These are phyloP conservation scores for Drosophila yakuba DNA, from an alignment of 1,140 invertebrate species.

Conservation along the genomic window DNA sequence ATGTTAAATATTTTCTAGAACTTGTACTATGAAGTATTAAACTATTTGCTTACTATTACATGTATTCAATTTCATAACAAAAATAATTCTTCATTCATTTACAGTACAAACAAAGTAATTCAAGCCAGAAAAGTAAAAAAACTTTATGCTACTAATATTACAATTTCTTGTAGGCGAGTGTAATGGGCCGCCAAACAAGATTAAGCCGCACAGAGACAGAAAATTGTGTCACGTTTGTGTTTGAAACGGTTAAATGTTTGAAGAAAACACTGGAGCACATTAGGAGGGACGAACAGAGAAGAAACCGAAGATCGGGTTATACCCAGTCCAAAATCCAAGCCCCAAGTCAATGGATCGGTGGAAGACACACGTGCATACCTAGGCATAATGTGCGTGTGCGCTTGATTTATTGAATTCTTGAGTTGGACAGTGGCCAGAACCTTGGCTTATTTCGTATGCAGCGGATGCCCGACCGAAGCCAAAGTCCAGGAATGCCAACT, in stretches of 20 bases:
- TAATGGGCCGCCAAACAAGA: constrained; percentile 73
- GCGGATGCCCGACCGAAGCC: constrained; percentile 35
- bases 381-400: constrained; percentile 79
- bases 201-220: constrained; percentile 66
- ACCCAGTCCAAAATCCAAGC: neutral
- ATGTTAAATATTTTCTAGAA: too few relatives aligned
- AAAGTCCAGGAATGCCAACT: constrained; percentile 73
- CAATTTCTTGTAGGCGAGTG: constrained; percentile 9
- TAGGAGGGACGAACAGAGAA: constrained; percentile 26
- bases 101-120: too few relatives aligned
- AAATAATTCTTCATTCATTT: neutral
- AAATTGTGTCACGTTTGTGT: constrained; percentile 78
- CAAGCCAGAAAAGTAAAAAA: neutral
- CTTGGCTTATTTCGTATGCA: constrained; percentile 73
- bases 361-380: constrained; percentile 52
- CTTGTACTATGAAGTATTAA: too few relatives aligned
- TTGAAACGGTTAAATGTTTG: constrained; percentile 60
- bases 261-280: constrained; percentile 38
- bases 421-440: constrained; percentile 34
- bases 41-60: too few relatives aligned
- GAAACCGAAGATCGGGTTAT: constrained; percentile 10
- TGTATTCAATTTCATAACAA: too few relatives aligned
- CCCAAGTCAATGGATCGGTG: constrained; percentile 13
- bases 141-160: too few relatives aligned
- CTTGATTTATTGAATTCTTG: constrained; percentile 77